Base-by-base conservation (phyloP, 2,888 invertebrate genomes). In the Caenorhabditis becei region DNA sequence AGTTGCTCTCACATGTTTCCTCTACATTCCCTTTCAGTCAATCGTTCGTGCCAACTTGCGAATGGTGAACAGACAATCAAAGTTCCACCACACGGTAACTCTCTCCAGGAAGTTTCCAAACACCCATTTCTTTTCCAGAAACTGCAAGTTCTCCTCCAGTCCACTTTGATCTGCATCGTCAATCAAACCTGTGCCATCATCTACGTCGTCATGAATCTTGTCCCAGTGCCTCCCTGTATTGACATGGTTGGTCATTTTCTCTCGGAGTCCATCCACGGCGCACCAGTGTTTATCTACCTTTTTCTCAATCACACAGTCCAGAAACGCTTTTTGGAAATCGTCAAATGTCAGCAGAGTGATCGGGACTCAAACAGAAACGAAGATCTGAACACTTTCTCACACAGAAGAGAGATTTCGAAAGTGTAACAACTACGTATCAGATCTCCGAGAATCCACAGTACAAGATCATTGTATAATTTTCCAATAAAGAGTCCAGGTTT, bases 71-170 rank as follows among this genome's bases (percentile, higher is more conserved):
- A 10, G 5, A 32, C 32, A 32, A 32, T 32, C 32, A 32, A 32
- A 32, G 10, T 32, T 47, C 7, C 71, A 72, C 2, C 59, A 24
- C 10, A 35, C 69, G 47, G 71, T 72, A 47, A 32, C 32, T 7
- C 4, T 10, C 10, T 10, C 32, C 5, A 44, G n/a, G 0, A n/a
- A n/a, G n/a, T n/a, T n/a, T n/a, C n/a, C n/a, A n/a, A n/a, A n/a
- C n/a, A n/a, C n/a, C n/a, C 32, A 49, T 28, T 24, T 16, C 4
- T 32, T 0, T 61, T 61, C 51, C 47, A 72, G 71, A 67, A 63
- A 62, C 41, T 66, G 32, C 67, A 72, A 61, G 58, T 78, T 1
- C 74, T 69, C 69, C 53, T 80, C 14, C 80, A 80, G 32, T 70
- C 80, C 0, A 63, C 67, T 0, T 24, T 80, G 0, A 80, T 80